Percentiles rank a stretch among this genome's conserved stretches.
These are phyloP conservation scores for Stegastes partitus DNA, from an alignment of 2,113 vertebrate species.

Conservation along the genomic window DNA sequence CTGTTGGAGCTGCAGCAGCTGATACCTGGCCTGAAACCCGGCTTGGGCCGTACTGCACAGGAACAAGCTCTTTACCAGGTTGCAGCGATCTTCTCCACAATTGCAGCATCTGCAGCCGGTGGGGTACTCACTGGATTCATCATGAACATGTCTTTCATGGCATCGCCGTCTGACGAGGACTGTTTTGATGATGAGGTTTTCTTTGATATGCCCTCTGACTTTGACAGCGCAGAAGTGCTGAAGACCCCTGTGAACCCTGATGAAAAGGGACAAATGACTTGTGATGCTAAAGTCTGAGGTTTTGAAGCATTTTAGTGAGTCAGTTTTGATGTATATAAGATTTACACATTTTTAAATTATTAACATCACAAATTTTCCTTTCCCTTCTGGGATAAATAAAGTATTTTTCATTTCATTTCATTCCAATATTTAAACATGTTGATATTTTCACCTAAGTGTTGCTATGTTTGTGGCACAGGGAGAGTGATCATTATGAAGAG, in stretches of 20 bases:
- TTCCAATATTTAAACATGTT: background rate
- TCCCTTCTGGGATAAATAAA: too few species aligned
- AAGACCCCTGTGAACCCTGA: background rate
- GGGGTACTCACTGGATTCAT: conserved; percentile 77
- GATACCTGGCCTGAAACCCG: conserved; percentile 75
- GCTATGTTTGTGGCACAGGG: background rate
- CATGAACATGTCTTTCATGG: conserved; percentile 81
- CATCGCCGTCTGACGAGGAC: conserved; percentile 67
- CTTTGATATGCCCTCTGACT: conserved; percentile 79
- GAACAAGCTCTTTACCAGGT: conserved; percentile 82
- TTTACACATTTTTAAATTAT: background rate
- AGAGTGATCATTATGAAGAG: background rate
- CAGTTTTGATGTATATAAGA: background rate
- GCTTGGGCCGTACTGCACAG: conserved; percentile 43
- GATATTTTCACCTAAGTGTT: background rate
- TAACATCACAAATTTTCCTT: background rate
- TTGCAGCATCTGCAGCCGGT: conserved; percentile 47
- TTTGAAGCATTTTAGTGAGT: background rate
- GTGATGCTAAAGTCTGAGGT: conserved; percentile 50
- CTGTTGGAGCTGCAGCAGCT: conserved; percentile 60
- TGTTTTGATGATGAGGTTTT: conserved; percentile 84
- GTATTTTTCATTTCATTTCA: too few species aligned
- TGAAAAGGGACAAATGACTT: conserved; percentile 21
- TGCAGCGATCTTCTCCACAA: conserved; percentile 72
- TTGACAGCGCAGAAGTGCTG: background rate